These are phyloP conservation scores for Colostygia pectinataria DNA, from an alignment of 2,888 invertebrate genomes.

Conservation along the genomic window DNA sequence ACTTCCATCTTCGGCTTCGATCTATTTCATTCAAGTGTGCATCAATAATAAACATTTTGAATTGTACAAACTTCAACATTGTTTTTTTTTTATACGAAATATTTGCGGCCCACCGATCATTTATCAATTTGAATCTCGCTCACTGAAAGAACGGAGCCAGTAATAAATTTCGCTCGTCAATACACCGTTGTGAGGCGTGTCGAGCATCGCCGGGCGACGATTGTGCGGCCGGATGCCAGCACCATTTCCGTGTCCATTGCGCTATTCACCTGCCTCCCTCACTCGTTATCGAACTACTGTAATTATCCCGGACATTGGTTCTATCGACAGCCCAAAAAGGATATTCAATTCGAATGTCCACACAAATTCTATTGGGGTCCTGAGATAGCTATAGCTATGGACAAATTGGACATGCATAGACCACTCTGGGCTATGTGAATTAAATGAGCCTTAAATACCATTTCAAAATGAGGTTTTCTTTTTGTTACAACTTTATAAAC, in stretches of 20 bases:
- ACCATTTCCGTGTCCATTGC: conserved; percentile 68
- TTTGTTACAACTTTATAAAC: no score
- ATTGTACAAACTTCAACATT: no score
- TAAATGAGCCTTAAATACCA: no score
- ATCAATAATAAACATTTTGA: no score
- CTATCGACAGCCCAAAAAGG: conserved; percentile 7
- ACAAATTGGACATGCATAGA: no score
- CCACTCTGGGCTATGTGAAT: no score
- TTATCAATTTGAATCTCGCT: conserved; percentile 20
- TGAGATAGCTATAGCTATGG: no score
- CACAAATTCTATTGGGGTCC: no score
- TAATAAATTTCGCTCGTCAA: conserved; percentile 33
- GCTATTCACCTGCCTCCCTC: conserved; percentile 50
- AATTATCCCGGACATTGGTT: conserved; percentile 43
- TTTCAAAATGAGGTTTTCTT: no score
- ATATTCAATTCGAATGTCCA: conserved; percentile 7
- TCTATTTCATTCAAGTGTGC: no score
- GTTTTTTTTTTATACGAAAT: background rate
- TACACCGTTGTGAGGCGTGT: conserved; percentile 28
- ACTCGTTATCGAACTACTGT: conserved; percentile 55
- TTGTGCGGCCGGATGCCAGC: conserved; percentile 71
- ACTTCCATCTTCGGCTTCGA: no score
- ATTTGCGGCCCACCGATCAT: conserved; percentile 10
- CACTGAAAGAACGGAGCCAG: conserved; percentile 20
- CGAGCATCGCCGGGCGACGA: conserved; percentile 44